Evolutionary conservation across 2,797 vertebrate species (phyloP), one percentile per base, ranked within the genome.

Genomic region (Gadopsis marmoratus): DNA sequence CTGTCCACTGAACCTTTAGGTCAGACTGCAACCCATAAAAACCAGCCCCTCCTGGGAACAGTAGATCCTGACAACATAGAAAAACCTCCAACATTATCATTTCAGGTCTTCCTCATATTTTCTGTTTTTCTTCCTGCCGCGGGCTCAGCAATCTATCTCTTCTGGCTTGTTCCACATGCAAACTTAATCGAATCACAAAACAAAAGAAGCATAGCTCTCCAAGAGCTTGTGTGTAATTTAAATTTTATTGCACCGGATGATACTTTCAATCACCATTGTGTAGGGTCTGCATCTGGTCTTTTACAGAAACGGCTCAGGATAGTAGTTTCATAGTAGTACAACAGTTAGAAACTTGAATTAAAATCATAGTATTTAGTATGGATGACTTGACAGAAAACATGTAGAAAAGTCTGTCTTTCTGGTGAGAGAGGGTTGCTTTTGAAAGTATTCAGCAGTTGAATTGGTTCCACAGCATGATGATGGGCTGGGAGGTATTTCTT

Each of bases 151-250:
- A 76, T 72, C 72, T 66, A 74, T 85, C 78, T 78, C 63, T 71
- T 58, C 71, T 76, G 82, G 74, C 84, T 88, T 81, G 64, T 84
- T 91, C 76, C 83, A 81, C 78, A 82, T 88, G 80, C 76, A 88
- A 87, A 86, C 61, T 76, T 74, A 89, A 91, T 91, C 77, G 68
- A 91, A 91, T 89, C 79, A 74, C 60, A 68, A 85, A 89, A 92
- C 83, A 89, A 90, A 88, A 73, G 83, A 80, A 35, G 66, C 26
- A 78, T 70, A 84, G 82, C 83, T 84, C 78, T 78, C 58, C 23
- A 58, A 83, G 86, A 86, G 86, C 72, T 83, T 86, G 77, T 88
- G 62, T 83, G 73, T 89, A 89, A 85, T 83, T 83, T 86, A 69
- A 50, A 87, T 91, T 89, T 78, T 71, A 86, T 84, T 81, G 79